These are phyloP conservation scores for Crenichthys baileyi DNA, from an alignment of 2,797 vertebrate species.

Conservation along the genomic window DNA sequence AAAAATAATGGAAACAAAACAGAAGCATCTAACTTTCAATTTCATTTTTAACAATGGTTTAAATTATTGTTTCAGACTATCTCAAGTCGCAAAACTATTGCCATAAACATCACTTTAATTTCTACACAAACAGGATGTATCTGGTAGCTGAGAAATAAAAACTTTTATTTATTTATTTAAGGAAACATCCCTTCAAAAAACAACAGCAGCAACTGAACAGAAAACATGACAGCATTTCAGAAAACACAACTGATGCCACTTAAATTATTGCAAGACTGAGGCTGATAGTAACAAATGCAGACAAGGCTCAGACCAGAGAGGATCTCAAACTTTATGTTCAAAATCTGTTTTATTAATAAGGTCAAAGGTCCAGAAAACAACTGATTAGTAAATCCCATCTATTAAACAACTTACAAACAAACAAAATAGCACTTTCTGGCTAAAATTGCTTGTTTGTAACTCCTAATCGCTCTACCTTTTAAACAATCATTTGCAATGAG, in stretches of 20 bases:
- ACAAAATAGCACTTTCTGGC: no score
- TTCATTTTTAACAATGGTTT: not conserved
- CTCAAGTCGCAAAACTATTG: not conserved
- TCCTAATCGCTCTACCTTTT: no score
- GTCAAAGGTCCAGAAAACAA: not conserved
- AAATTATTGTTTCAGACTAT: not conserved
- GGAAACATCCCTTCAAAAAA: not conserved
- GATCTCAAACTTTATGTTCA: not conserved
- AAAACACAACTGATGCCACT: slow-evolving; percentile 2
- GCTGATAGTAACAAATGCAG: not conserved
- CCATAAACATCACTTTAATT: not conserved
- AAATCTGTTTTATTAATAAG: not conserved
- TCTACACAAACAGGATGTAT: not conserved
- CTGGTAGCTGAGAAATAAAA: not conserved
- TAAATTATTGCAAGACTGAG: not conserved
- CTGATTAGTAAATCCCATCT: no score
- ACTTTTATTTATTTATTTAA: not conserved
- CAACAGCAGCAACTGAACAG: not conserved
- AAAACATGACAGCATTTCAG: not conserved
- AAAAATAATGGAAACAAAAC: not conserved
- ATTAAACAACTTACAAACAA: no score
- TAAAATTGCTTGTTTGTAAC: no score
- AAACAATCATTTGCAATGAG: no score
- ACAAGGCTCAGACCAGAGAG: not conserved
- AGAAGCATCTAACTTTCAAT: not conserved